Evolutionary conservation across 2,113 vertebrate species (phyloP), one percentile per base, ranked within the genome.

Genomic region (Forbesichthys papilliferus): DNA sequence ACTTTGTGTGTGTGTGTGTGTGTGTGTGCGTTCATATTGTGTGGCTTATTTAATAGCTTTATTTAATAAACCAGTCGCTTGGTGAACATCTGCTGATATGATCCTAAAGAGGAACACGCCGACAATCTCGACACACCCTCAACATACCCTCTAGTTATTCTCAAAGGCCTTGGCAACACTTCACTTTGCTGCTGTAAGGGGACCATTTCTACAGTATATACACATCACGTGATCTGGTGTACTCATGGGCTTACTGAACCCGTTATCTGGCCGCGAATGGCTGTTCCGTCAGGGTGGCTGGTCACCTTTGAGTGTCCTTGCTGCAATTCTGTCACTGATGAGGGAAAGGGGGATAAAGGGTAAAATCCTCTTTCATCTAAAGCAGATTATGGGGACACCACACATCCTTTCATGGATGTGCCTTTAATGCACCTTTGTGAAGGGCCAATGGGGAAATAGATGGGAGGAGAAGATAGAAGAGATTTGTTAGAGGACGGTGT

Each of bases 321-420:
- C 61, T 57, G 56, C 57, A 47, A 42, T 61, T 11, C 64, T 64
- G 53, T 65, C 14, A 33, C 53, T 56, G 61, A 71, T 48, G 61
- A 58, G 14, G 58, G 61, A 74, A 13, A 54, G 7, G 52, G 18
- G 13, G 14, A 64, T 42, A 54, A 51, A 51, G 58, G 57, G 61
- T 72, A 64, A 72, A 59, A 61, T 46, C 56, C 33, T 48, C 18
- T 27, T 9, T 55, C 63, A 75, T 78, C 55, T 36, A 52, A 69
- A 64, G 27, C 68, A 58, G 70, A 83, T 73, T 55, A 73, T 66
- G 11, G 66, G 42, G 52, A n/a, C 55, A 61, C 36, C 49, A 10
- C 54, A 52, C 69, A 61, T 62, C 11, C 61, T 27, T 27, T 27
- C 27, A 27, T 57, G 56, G 9, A 54, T 71, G 42, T 64, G 33